These are phyloP conservation scores for Halcyon badia DNA, from an alignment of 2,797 vertebrate species.

Conservation along the genomic window DNA sequence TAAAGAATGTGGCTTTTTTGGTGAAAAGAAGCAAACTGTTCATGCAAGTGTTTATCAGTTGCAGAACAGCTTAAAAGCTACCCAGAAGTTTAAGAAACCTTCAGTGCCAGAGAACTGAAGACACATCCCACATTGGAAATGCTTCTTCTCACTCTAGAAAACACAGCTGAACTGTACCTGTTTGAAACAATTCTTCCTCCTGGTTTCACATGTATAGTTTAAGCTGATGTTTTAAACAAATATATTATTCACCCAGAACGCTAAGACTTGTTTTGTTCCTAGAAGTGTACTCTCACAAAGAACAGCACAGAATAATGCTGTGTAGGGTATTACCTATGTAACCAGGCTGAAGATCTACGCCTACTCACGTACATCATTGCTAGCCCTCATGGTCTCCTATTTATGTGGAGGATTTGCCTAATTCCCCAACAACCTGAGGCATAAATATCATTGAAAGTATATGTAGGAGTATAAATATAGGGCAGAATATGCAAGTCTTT, in stretches of 20 bases:
- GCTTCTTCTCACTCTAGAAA: neutral
- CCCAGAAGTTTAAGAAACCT: neutral
- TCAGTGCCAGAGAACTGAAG: neutral
- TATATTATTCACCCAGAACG: neutral
- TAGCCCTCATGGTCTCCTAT: neutral
- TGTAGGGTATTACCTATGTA: neutral
- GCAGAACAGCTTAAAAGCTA: neutral
- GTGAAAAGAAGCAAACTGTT: neutral
- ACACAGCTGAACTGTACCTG: neutral
- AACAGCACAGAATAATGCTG: neutral
- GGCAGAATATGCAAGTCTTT: neutral
- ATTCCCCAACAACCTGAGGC: neutral
- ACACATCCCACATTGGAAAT: neutral
- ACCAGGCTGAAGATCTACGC: neutral
- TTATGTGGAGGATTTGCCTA: neutral
- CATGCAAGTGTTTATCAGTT: neutral
- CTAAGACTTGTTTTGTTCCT: neutral
- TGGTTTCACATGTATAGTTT: neutral
- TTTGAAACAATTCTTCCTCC: neutral
- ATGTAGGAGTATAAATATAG: neutral
- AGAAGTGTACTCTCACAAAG: neutral
- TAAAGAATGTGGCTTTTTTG: rapidly evolving
- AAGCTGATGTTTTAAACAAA: neutral
- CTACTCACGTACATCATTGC: rapidly evolving
- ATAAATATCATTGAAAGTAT: neutral